Evolutionary conservation across 2,888 invertebrate genomes (phyloP), one percentile per base, ranked within the genome.

Genomic region (Campoplex nolae): DNA sequence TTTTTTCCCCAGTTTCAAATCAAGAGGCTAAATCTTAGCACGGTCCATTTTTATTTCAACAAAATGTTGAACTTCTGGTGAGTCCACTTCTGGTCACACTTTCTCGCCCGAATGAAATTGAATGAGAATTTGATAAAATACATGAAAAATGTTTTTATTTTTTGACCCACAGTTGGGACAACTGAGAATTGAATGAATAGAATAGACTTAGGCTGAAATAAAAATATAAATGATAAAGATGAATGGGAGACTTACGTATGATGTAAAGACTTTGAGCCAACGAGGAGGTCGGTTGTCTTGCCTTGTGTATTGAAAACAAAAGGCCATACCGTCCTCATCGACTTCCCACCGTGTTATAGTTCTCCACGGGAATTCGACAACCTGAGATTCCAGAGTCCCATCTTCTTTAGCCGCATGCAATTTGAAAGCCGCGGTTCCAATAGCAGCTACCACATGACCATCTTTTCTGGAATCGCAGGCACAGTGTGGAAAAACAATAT

Each of bases 401-500:
- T 97, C 97, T 92, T 97, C 97, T 90, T 97, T 96, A 94, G 98
- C 98, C 32, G 98, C 97, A 91, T 98, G 97, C 87, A 99, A 95
- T 94, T 97, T 97, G 90, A 97, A 96, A 84, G 95, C 94, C 68
- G 94, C 95, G 93, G 95, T 93, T 93, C 97, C 97, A 65, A 98
- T 95, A 23, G 97, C 96, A 73, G 97, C 96, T 81, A 97, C 96
- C 73, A 98, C 98, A 94, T 98, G 98, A 65, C 98, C 98, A 89
- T 97, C 97, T 94, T 98, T 98, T 84, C 98, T 96, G 54, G 98
- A 97, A 95, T 99, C 98, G 95, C 98, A 98, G 51, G 97, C 96
- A 94, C 99, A 97, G 95, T 99, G 98, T 45, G 99, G 99, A 95
- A 99, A 99, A 75, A 98, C 97, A 18, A 99, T 96, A 93, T 98